Conservation (phyloP, 2,888 invertebrate genomes). For the Listrodromus nycthemerus region DNA sequence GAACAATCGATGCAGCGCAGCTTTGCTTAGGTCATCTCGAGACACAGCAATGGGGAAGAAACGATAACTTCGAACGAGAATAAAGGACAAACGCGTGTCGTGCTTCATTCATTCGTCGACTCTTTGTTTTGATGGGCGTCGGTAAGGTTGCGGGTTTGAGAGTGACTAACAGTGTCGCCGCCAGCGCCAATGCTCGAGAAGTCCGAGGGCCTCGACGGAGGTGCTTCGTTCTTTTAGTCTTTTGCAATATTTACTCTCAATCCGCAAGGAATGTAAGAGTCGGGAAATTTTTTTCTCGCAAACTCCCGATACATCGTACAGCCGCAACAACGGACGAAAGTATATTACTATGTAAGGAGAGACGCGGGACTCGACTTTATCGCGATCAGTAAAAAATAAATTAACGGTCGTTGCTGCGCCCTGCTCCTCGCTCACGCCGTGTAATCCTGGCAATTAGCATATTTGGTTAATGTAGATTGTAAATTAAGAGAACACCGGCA, state of each 20-base stretch:
- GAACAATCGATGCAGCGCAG: neutral
- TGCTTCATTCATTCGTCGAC: neutral
- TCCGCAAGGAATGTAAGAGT: neutral
- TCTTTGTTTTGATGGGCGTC: constrained; percentile 31
- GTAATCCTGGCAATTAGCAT: constrained; percentile 68
- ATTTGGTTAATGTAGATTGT: constrained; percentile 73
- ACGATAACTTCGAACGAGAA: neutral
- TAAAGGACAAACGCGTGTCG: neutral
- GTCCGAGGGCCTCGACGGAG: neutral
- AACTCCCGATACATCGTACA: neutral
- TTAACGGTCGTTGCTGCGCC: constrained; percentile 55
- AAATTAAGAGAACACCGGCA: constrained; percentile 63
- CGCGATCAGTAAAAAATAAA: constrained; percentile 55
- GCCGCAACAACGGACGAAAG: constrained; percentile 1
- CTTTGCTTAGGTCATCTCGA: neutral
- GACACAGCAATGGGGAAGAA: neutral
- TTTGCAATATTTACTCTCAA: neutral
- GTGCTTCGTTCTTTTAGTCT: constrained; percentile 5
- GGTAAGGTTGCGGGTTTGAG: constrained; percentile 20
- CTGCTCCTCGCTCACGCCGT: constrained; percentile 39
- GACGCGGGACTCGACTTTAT: constrained; percentile 42
- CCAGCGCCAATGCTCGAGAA: neutral
- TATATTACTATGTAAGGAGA: constrained; percentile 19
- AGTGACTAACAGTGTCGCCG: constrained; percentile 11
- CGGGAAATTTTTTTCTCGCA: neutral